Evolutionary conservation across 2,797 vertebrate genomes (phyloP), one percentile per base, ranked within the genome.

Genomic region (Arnoldichthys spilopterus): DNA sequence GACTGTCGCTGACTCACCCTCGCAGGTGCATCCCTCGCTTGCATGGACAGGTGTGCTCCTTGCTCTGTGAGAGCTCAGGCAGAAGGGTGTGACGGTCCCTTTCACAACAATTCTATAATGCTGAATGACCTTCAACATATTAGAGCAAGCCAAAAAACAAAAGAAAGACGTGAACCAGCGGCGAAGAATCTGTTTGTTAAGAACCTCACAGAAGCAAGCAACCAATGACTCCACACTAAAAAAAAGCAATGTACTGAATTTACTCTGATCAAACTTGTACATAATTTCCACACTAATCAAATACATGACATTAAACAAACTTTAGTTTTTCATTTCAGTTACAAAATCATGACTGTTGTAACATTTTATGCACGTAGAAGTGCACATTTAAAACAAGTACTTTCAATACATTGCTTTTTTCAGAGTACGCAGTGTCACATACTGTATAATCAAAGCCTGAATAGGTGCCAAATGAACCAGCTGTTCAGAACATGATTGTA

Each of bases 401-500:
- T 3, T 24, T 13, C 54, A 58, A 58, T 0, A 20, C n/a, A n/a
- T 37, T 37, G 8, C 1, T 4, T 18, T 62, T 62, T n/a, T 37
- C 5, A 62, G 13, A 24, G 16, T 16, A 37, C 5, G 62, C 74
- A 53, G 49, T n/a, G 24, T 43, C 18, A 7, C 54, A 24, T 62
- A 63, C 43, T 72, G n/a, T 56, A 72, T 22, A 20, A 53, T 18
- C 32, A 26, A 1, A 40, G 63, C 30, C 0, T 22, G 22, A 40
- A 20, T 9, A 63, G 68, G 16, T 72, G 58, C 32, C 68, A 71
- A 49, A 68, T 16, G 24, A 68, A 49, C 13, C 40, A 51, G 45
- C 26, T 51, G 66, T 16, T 47, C 40, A 15, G 12, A 69, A 49
- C 43, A 53, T 34, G 47, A n/a, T 32, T 9, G 16, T 69, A 11